phyloP scores from a whole-genome alignment of 92 coral and sea anemone species.

The Palythoa grandiflora region DNA sequence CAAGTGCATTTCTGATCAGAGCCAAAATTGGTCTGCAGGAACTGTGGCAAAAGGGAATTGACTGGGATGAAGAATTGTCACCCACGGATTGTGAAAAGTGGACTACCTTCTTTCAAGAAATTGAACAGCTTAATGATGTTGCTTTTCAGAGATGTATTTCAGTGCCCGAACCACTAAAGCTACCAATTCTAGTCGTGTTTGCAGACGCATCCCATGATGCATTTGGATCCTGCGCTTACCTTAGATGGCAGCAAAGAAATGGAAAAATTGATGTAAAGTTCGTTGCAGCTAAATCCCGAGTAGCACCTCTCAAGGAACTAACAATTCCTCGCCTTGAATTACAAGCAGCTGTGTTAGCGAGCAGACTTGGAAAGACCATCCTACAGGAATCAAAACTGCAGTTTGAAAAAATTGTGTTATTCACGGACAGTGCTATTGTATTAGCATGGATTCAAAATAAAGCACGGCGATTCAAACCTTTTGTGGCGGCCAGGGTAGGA shows the following conservation, averaged over 20 bases:
- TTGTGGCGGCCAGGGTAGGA: conserved; percentile 57
- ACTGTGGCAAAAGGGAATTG: neutral
- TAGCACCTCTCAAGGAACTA: neutral
- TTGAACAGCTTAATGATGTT: neutral
- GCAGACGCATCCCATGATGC: neutral
- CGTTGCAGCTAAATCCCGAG: conserved; percentile 4
- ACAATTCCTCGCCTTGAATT: neutral
- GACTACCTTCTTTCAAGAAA: neutral
- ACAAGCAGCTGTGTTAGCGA: conserved; percentile 30
- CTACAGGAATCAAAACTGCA: conserved; percentile 43
- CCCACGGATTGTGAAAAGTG: neutral
- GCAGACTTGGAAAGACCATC: conserved; percentile 51
- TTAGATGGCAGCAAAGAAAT: conserved; percentile 3
- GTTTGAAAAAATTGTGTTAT: conserved; percentile 39
- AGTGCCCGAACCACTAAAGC: neutral
- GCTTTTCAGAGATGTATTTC: neutral
- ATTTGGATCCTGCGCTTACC: conserved; percentile 5
- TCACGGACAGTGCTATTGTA: conserved; percentile 30
- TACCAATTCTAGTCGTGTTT: neutral
- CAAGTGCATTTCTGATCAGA: conserved; percentile 54
- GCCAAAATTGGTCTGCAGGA: neutral
- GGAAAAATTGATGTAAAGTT: neutral
- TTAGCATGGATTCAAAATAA: conserved; percentile 62
- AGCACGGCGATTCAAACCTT: conserved; percentile 53
- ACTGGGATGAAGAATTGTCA: conserved; percentile 1